phyloP scores from a whole-genome alignment of 2,113 vertebrate genomes.

The Vombatus ursinus region DNA sequence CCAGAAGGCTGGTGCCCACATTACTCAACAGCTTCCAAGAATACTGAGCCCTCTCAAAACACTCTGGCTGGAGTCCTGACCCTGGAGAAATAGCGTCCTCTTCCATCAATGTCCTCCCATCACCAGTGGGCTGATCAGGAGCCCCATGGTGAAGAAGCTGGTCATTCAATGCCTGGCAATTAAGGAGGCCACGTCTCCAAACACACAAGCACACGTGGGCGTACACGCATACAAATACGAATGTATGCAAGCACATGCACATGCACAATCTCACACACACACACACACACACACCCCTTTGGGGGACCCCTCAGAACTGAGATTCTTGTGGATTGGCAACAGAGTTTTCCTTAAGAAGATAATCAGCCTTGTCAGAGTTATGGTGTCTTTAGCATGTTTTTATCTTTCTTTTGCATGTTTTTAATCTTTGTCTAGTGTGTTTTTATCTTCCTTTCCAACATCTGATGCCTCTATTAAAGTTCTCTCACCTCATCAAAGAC shows the following conservation, averaged over 20 bases:
- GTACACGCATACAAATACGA: too few relatives aligned
- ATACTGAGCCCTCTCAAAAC: background rate
- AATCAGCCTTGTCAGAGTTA: too few relatives aligned
- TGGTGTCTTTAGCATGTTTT: too few relatives aligned
- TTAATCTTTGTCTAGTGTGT: background rate
- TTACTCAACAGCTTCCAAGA: background rate
- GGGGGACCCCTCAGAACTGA: background rate
- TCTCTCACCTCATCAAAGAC: background rate
- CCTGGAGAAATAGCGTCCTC: background rate
- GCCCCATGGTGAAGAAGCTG: background rate
- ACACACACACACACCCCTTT: background rate
- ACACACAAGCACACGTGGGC: background rate
- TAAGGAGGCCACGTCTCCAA: background rate
- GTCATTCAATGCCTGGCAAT: background rate
- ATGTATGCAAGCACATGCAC: too few relatives aligned
- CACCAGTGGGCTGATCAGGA: background rate
- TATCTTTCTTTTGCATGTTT: too few relatives aligned
- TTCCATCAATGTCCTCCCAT: background rate
- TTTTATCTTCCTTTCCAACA: background rate
- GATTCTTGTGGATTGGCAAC: background rate
- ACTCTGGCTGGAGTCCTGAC: background rate
- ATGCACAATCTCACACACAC: too few relatives aligned
- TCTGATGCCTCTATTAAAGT: background rate
- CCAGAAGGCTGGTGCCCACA: background rate
- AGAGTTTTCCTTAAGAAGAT: background rate